Conservation (phyloP, 2,797 vertebrate genomes). For the Chrysocyon brachyurus region DNA sequence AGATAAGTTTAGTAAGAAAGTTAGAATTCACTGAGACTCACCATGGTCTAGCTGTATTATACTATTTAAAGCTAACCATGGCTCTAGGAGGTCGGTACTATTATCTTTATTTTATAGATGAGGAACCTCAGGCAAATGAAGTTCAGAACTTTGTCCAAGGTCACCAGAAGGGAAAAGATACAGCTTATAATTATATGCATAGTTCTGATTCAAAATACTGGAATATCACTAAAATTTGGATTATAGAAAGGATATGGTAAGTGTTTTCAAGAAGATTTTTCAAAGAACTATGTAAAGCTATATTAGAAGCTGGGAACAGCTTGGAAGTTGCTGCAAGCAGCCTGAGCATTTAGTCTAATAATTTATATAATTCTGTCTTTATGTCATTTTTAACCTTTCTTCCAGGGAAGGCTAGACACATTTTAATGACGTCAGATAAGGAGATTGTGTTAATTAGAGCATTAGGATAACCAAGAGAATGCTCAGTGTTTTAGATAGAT, state of each 20-base stretch:
- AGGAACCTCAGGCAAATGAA: neutral
- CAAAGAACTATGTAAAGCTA: neutral
- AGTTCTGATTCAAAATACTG: neutral
- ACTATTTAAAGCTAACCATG: neutral
- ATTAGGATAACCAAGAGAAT: neutral
- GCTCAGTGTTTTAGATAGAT: neutral
- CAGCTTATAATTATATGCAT: neutral
- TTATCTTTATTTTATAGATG: neutral
- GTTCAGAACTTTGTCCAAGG: neutral
- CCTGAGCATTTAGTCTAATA: neutral
- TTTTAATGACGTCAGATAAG: neutral
- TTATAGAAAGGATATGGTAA: neutral
- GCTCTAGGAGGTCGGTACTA: neutral
- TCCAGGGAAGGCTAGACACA: neutral
- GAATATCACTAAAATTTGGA: neutral
- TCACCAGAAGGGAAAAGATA: slow-evolving; percentile 2
- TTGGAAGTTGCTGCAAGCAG: neutral
- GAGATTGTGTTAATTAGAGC: neutral
- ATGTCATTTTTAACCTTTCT: neutral
- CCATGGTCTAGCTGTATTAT: neutral
- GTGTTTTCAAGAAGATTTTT: slow-evolving; percentile 11
- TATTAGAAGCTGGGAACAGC: neutral
- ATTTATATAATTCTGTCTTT: neutral
- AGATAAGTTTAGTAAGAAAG: neutral
- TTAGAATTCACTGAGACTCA: neutral